Evolutionary conservation across 1,140 invertebrate species (phyloP), one percentile per base, ranked within the genome.

Genomic region (Charaxes varanes): DNA sequence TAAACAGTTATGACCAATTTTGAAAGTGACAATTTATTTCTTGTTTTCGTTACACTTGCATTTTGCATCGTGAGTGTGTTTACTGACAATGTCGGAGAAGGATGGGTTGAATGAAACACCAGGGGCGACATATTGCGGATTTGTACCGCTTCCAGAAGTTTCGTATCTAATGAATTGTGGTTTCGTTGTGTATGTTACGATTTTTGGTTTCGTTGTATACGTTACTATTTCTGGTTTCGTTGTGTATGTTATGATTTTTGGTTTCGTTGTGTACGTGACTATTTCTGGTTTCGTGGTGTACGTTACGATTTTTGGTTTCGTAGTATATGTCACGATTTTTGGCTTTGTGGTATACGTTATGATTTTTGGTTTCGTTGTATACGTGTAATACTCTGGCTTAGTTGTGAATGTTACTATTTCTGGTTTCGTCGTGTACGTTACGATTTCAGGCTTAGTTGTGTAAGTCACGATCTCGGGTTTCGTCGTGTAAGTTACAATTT

Each of bases 41-140:
- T 77, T 78, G 8, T 56, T 61, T 36, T 81, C 65, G 7, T 64
- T 14, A 34, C 79, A 83, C 32, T 83, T 74, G 57, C 79, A 80
- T 6, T 67, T 50, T 0, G 66, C 53, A 11, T 50, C 62, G 18
- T 83, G 78, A 6, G 51, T 53, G 31, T 82, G 76, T 6, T 49
- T 43, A 1, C 57, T 56, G 0, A 77, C 51, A 0, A 72, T 10
- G 1, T 77, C 73, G 0, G 66, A 44, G 30, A 83, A 80, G 5
- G 58, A 58, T 1, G 71, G 73, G 34, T 78, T 78, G 43, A 65
- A 69, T 0, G 74, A 60, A 0, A 70, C 58, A 0, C 61, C 67
- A 0, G 78, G 73, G 0, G 70, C 70, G 0, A 71, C 65, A 28
- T 77, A 74, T 16, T 80, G 73, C 0, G 72, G 70, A 22, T 76